Conservation (phyloP, 2,797 vertebrate genomes). For the Bradypodion pumilum region DNA sequence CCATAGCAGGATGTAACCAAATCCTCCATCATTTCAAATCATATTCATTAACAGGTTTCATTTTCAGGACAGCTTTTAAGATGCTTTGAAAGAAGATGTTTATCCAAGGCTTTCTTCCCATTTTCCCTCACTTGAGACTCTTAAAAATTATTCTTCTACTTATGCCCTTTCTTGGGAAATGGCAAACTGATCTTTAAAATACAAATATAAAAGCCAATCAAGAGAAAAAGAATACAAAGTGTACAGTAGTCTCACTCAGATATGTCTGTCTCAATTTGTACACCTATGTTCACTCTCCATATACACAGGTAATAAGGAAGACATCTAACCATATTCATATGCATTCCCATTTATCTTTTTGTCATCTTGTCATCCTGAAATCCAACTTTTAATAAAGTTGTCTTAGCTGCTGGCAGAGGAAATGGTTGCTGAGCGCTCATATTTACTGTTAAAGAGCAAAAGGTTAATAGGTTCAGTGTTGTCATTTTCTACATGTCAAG, state of each 20-base stretch:
- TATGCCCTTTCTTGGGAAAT: neutral
- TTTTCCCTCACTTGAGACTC: neutral
- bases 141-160: slow-evolving; percentile 9
- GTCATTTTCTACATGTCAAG: slow-evolving; percentile 42
- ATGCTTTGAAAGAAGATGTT: neutral
- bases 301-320: slow-evolving; percentile 7
- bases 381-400: slow-evolving; percentile 40
- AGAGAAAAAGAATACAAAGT: neutral
- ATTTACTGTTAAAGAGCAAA: slow-evolving; percentile 29
- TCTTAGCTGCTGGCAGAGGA: slow-evolving; percentile 11
- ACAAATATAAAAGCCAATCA: neutral
- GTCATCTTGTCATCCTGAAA: slow-evolving; percentile 22
- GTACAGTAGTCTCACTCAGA: slow-evolving; percentile 4
- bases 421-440: slow-evolving; percentile 11
- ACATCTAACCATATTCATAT: neutral
- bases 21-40: neutral
- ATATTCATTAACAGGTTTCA: neutral
- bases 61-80: neutral
- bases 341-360: slow-evolving; percentile 15
- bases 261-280: slow-evolving; percentile 25
- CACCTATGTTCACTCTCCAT: slow-evolving; percentile 1
- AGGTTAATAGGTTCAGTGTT: slow-evolving; percentile 30
- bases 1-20: neutral
- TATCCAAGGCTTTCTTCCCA: neutral
- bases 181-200: neutral